Conservation (phyloP, 2,888 invertebrate species). For the Leptogaster cylindrica region DNA sequence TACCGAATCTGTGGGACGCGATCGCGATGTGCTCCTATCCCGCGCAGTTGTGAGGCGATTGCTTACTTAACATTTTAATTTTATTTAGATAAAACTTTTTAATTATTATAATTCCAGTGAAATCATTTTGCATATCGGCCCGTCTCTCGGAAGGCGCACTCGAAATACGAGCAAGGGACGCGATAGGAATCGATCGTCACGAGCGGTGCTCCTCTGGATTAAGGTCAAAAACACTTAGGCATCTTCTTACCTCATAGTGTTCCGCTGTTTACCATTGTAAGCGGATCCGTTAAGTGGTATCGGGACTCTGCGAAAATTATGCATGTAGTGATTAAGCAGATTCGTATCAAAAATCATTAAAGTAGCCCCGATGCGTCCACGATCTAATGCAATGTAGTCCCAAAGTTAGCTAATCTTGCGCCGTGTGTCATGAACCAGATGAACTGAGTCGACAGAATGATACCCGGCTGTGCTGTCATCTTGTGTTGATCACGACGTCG, state of each 20-base stretch:
- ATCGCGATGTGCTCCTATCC: not conserved
- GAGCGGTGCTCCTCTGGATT: slow-evolving; percentile 44
- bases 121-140: slow-evolving; percentile 47
- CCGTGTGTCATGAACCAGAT: not conserved
- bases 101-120: slow-evolving; percentile 47
- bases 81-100: slow-evolving; percentile 43
- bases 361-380: slow-evolving; percentile 4
- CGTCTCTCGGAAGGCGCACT: slow-evolving; percentile 22
- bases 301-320: slow-evolving; percentile 13
- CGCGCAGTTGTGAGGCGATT: slow-evolving; percentile 1
- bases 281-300: slow-evolving; percentile 6
- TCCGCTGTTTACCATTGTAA: slow-evolving; percentile 3
- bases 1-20: slow-evolving; percentile 20
- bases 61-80: slow-evolving; percentile 47
- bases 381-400: not conserved
- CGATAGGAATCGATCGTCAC: slow-evolving; percentile 48
- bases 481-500: slow-evolving; percentile 17
- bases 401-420: slow-evolving; percentile 1
- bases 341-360: slow-evolving; percentile 16
- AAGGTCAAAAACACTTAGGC: slow-evolving; percentile 47
- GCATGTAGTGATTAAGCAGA: slow-evolving; percentile 15
- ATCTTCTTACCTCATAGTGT: slow-evolving; percentile 16
- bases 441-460: not conserved
- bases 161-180: slow-evolving; percentile 35
- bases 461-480: not conserved